Conservation (phyloP, 1,140 invertebrate species). For the Zeugodacus cucurbitae region DNA sequence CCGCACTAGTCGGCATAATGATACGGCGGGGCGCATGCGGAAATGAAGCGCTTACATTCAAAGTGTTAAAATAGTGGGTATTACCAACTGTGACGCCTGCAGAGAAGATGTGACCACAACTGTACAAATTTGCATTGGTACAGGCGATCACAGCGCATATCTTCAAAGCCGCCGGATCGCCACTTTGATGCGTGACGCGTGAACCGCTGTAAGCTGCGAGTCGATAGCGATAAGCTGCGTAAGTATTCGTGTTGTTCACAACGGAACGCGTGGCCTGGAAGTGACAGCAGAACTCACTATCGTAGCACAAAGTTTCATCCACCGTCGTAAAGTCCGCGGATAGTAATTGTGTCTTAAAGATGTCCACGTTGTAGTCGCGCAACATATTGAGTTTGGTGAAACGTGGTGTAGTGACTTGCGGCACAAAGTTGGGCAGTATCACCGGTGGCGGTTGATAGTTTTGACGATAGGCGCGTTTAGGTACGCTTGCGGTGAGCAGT, state of each 20-base stretch:
- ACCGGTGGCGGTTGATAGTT: constrained; percentile 8
- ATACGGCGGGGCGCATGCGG: constrained; percentile 50
- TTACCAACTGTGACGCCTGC: constrained; percentile 45
- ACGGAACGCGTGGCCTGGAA: constrained; percentile 44
- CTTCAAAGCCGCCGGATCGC: constrained; percentile 61
- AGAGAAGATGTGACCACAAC: constrained; percentile 58
- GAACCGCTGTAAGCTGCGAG: constrained; percentile 62
- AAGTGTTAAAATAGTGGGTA: constrained; percentile 48
- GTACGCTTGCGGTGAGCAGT: constrained; percentile 53
- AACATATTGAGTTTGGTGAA: constrained; percentile 48
- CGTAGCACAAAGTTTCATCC: constrained; percentile 32
- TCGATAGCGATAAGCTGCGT: constrained; percentile 60
- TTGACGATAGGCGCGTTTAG: constrained; percentile 61
- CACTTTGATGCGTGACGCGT: constrained; percentile 49
- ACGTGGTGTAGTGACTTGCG: constrained; percentile 43
- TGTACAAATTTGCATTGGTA: constrained; percentile 48
- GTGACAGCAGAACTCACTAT: constrained; percentile 42
- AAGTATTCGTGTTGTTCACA: not conserved
- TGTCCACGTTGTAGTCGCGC: constrained; percentile 57
- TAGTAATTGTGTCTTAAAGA: constrained; percentile 50
- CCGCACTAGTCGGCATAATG: constrained; percentile 60
- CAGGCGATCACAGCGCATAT: constrained; percentile 67
- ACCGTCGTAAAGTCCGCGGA: constrained; percentile 40
- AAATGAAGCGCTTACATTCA: constrained; percentile 51
- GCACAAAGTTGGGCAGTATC: constrained; percentile 43